Conservation (phyloP, 2,888 invertebrate genomes). For the Oscheius onirici region DNA sequence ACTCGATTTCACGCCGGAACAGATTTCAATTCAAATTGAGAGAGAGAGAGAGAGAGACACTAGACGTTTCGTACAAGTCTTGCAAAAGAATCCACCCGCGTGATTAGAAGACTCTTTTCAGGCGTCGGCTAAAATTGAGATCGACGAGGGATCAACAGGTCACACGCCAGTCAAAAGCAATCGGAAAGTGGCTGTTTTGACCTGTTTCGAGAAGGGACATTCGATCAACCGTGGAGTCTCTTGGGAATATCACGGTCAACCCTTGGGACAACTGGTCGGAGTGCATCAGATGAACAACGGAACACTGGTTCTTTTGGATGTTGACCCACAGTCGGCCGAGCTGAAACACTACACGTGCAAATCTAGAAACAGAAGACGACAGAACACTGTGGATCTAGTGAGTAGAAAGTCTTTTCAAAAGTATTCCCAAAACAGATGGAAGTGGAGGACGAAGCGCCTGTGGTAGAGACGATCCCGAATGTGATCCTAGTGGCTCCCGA, state of each 20-base stretch:
- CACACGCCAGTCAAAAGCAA: neutral
- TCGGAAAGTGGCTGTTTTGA: slow-evolving; percentile 43
- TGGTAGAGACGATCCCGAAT: slow-evolving; percentile 35
- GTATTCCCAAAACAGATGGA: too few species aligned
- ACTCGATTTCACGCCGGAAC: too few species aligned
- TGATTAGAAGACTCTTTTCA: slow-evolving; percentile 11
- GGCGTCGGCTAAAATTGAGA: slow-evolving; percentile 37
- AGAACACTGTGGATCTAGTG: slow-evolving; percentile 40
- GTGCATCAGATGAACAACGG: slow-evolving; percentile 74
- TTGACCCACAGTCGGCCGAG: slow-evolving; percentile 47
- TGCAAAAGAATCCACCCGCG: neutral
- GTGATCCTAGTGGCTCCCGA: slow-evolving; percentile 36
- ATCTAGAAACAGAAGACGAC: slow-evolving; percentile 50
- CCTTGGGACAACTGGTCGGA: slow-evolving; percentile 68
- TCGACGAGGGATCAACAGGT: slow-evolving; percentile 9
- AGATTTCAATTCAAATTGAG: too few species aligned
- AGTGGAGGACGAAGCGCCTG: slow-evolving; percentile 42
- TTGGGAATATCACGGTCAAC: slow-evolving; percentile 56
- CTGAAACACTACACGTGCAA: slow-evolving; percentile 58
- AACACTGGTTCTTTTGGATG: slow-evolving; percentile 64
- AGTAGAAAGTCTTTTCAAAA: too few species aligned
- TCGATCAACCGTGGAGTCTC: slow-evolving; percentile 57
- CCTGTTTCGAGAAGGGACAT: slow-evolving; percentile 52
- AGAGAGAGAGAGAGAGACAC: too few species aligned
- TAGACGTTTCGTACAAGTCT: neutral